Conservation (phyloP, 53 echinoderm and acorn worm genomes). For the Pentamera pediparva region DNA sequence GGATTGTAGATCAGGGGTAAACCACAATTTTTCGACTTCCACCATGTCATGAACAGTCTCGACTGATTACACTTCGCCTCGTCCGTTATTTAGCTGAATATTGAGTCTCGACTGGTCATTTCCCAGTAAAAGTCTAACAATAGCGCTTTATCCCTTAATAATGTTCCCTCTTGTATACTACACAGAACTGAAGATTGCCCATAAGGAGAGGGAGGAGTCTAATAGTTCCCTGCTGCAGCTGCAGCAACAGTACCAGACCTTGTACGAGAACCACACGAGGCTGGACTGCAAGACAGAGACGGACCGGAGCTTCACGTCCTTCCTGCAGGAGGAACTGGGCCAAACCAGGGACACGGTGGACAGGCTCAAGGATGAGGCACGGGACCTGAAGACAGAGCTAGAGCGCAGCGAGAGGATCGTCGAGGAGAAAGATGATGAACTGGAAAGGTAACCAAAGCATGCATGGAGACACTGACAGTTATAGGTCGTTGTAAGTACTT, state of each 20-base stretch:
- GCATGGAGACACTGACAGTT: background rate
- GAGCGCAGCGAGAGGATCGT: background rate
- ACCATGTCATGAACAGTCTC: no score
- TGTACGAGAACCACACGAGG: conserved; percentile 16
- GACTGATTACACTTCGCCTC: no score
- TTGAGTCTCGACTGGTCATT: background rate
- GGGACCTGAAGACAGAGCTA: background rate
- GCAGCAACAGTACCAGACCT: conserved; percentile 12
- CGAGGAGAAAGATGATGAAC: background rate
- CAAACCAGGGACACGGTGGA: background rate
- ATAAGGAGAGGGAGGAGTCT: background rate
- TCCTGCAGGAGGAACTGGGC: conserved; percentile 12
- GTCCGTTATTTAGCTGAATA: background rate
- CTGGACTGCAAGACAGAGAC: conserved; percentile 19
- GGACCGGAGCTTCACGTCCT: background rate
- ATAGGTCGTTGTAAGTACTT: background rate
- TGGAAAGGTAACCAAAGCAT: background rate
- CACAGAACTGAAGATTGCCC: background rate
- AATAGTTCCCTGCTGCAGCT: background rate
- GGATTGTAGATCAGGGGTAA: no score
- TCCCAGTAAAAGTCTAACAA: background rate
- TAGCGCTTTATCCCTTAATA: background rate
- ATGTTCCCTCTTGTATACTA: background rate
- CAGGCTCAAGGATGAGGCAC: background rate
- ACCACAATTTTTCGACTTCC: no score